phyloP scores from a whole-genome alignment of 2,113 vertebrate genomes.

The Ranitomeya imitator region DNA sequence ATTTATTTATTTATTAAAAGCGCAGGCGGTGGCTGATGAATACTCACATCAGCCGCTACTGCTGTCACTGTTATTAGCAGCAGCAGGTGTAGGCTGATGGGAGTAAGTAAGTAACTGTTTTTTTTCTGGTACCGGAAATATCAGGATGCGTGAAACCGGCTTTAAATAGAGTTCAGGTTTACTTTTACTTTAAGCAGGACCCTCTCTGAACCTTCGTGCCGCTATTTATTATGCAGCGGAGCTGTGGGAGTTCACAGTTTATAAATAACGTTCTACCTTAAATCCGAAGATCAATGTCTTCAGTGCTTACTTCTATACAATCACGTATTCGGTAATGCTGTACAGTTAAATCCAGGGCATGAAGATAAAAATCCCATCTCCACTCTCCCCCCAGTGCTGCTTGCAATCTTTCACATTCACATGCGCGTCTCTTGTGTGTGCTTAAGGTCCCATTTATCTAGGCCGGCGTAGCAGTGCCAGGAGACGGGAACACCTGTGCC shows the following conservation, averaged over 20 bases:
- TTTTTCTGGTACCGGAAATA: no score
- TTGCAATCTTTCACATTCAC: conserved; percentile 17
- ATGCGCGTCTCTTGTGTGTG: conserved; percentile 26
- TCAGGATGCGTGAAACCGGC: no score
- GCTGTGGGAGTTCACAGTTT: neutral
- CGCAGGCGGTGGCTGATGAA: no score
- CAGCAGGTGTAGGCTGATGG: no score
- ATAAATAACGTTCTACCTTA: neutral
- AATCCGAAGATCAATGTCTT: neutral
- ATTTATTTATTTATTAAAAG: no score
- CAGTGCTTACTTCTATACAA: neutral
- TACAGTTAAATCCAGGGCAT: conserved; percentile 6
- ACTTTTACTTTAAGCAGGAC: neutral
- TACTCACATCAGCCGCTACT: no score
- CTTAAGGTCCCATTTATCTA: conserved; percentile 22
- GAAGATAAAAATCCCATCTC: conserved; percentile 29
- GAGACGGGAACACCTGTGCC: conserved; percentile 42
- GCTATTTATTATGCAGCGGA: neutral
- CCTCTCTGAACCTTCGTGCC: neutral
- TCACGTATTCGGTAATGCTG: neutral
- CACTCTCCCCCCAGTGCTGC: neutral
- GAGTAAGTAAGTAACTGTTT: no score
- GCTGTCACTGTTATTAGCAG: no score
- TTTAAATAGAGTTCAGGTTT: neutral
- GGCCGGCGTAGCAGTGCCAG: neutral